Evolutionary conservation across 2,797 vertebrate genomes (phyloP).

Genomic region (Lycodopsis pacificus): DNA sequence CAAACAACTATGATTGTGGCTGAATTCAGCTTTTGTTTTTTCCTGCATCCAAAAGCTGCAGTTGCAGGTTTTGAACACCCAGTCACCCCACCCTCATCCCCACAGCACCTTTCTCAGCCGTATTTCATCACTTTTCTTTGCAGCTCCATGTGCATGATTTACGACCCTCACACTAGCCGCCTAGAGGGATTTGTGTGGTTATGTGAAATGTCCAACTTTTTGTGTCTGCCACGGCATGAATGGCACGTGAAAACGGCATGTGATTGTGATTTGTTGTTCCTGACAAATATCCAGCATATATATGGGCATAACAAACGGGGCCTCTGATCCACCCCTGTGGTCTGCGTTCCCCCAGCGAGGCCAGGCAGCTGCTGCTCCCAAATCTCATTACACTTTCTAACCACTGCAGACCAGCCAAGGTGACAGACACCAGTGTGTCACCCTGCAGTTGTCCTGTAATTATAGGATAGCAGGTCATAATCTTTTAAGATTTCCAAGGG

Average conservation of each 20-base stretch:
- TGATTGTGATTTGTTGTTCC: slow-evolving; percentile 12
- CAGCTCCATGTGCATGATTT: neutral
- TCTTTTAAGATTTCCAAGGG: slow-evolving; percentile 10
- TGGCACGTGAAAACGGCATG: slow-evolving; percentile 8
- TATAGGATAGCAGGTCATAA: slow-evolving; percentile 18
- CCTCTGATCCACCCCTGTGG: slow-evolving; percentile 36
- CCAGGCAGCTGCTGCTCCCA: slow-evolving; percentile 53
- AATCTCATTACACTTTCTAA: slow-evolving; percentile 54
- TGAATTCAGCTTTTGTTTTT: slow-evolving; percentile 36
- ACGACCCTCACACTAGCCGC: neutral
- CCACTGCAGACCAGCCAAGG: slow-evolving; percentile 57
- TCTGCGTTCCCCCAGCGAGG: slow-evolving; percentile 23
- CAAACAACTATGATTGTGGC: neutral
- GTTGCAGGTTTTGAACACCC: slow-evolving; percentile 9
- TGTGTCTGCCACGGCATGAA: slow-evolving; percentile 14
- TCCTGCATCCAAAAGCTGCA: slow-evolving; percentile 18
- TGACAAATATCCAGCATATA: slow-evolving; percentile 14
- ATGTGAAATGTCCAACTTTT: neutral
- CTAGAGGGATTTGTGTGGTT: neutral
- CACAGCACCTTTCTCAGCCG: slow-evolving; percentile 21
- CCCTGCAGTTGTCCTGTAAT: slow-evolving; percentile 47
- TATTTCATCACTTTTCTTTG: slow-evolving; percentile 7
- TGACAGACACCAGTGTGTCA: slow-evolving; percentile 51
- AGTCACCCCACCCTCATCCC: slow-evolving; percentile 14
- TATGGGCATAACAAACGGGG: slow-evolving; percentile 23